Evolutionary conservation across 2,113 vertebrate genomes (phyloP).

Genomic region (Dicaeum eximium): DNA sequence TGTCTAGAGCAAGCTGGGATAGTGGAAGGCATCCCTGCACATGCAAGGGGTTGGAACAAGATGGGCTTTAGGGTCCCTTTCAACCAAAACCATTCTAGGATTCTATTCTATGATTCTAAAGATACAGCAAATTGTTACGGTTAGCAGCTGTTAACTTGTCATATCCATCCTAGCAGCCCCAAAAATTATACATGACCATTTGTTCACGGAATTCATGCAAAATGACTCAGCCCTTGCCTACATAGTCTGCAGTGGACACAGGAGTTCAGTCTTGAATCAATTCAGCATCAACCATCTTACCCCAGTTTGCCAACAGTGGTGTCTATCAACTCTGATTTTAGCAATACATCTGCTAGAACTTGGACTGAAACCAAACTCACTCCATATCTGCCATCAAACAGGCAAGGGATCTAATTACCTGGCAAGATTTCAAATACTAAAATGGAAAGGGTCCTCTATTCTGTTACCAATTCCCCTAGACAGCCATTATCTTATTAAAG

Average conservation of each 20-base stretch:
- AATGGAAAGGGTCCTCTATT: constrained; percentile 12
- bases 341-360: constrained; percentile 7
- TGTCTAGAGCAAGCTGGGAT: not conserved
- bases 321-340: constrained; percentile 22
- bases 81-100: not conserved
- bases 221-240: not conserved
- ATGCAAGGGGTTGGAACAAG: not conserved
- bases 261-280: not conserved
- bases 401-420: constrained; percentile 11
- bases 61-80: not conserved
- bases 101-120: not conserved
- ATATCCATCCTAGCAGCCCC: not conserved
- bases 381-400: constrained; percentile 36
- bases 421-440: constrained; percentile 10
- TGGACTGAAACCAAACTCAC: constrained; percentile 5
- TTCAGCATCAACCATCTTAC: not conserved
- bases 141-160: not conserved
- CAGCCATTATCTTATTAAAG: constrained; percentile 34
- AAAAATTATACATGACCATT: not conserved
- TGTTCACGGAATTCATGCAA: not conserved
- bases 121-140: not conserved
- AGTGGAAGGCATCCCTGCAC: not conserved
- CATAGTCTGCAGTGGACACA: not conserved
- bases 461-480: not conserved
- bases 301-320: not conserved